Evolutionary conservation across 2,797 vertebrate species (phyloP).

Genomic region (Phrynocephalus vlangalii): DNA sequence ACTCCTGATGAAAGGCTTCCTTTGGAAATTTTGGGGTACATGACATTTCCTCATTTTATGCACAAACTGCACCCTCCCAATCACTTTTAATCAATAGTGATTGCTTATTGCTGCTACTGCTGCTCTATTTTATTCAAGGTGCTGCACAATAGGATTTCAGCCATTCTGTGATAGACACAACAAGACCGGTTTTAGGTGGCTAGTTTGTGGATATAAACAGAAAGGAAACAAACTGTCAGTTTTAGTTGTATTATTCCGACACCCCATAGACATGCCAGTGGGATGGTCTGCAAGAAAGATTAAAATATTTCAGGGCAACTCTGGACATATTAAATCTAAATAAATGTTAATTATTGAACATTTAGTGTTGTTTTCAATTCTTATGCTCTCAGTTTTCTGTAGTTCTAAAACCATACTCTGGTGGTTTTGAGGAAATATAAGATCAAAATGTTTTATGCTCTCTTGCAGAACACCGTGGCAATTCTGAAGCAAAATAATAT

Average conservation of each 20-base stretch:
- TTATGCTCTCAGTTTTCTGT: neutral
- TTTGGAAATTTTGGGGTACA: no score
- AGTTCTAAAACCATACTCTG: neutral
- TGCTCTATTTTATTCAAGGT: neutral
- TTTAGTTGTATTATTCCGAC: neutral
- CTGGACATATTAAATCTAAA: neutral
- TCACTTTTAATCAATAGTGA: no score
- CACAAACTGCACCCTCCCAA: no score
- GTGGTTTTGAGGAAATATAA: neutral
- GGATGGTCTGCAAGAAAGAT: neutral
- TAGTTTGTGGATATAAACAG: neutral
- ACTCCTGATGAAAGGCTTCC: no score
- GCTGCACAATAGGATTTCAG: no score
- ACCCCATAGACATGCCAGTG: neutral
- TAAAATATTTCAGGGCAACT: neutral
- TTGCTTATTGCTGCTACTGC: no score
- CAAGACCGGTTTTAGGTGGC: neutral
- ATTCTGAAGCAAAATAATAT: no score
- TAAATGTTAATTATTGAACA: neutral
- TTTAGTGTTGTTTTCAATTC: neutral
- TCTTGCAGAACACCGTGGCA: conserved; percentile 7
- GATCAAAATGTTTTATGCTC: neutral
- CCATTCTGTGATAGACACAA: neutral
- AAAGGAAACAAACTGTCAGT: neutral
- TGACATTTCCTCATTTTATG: no score